These are phyloP conservation scores for Lichenostomus cassidix DNA, from an alignment of 2,113 vertebrate genomes.

Conservation along the genomic window DNA sequence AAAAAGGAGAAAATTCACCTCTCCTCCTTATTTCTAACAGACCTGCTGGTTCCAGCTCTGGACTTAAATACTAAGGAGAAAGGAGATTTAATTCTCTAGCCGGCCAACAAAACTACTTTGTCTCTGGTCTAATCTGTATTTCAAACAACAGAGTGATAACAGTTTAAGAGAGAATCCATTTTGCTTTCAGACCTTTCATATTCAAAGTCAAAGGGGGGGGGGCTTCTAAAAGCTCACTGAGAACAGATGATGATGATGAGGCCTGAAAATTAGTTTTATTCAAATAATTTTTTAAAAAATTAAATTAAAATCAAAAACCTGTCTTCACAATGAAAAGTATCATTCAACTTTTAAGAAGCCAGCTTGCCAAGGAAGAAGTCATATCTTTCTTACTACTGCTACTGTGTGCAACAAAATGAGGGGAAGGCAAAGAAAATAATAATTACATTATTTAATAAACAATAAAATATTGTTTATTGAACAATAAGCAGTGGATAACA, in stretches of 20 bases:
- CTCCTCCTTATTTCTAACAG: slow-evolving; percentile 7
- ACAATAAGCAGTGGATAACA: not conserved
- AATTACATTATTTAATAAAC: not conserved
- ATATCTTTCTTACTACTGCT: not conserved
- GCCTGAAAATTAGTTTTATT: not conserved
- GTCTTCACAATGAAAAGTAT: not conserved
- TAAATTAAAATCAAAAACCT: not conserved
- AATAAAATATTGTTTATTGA: not conserved
- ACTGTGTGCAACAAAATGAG: not conserved
- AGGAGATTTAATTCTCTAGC: slow-evolving; percentile 1
- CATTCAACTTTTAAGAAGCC: not conserved
- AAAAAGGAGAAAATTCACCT: not conserved
- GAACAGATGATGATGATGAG: not conserved
- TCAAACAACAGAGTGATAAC: not conserved
- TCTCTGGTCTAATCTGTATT: not conserved
- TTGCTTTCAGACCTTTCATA: slow-evolving; percentile 10
- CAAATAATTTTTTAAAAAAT: not conserved
- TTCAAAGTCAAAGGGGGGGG: not conserved
- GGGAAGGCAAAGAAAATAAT: not conserved
- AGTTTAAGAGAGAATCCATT: not conserved
- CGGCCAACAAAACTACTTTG: not conserved
- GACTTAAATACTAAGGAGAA: not conserved
- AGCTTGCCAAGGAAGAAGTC: not conserved
- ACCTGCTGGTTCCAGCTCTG: not conserved
- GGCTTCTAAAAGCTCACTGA: not conserved